Evolutionary conservation across 2,888 invertebrate species (phyloP).

Genomic region (Pseudanteris insignis): DNA sequence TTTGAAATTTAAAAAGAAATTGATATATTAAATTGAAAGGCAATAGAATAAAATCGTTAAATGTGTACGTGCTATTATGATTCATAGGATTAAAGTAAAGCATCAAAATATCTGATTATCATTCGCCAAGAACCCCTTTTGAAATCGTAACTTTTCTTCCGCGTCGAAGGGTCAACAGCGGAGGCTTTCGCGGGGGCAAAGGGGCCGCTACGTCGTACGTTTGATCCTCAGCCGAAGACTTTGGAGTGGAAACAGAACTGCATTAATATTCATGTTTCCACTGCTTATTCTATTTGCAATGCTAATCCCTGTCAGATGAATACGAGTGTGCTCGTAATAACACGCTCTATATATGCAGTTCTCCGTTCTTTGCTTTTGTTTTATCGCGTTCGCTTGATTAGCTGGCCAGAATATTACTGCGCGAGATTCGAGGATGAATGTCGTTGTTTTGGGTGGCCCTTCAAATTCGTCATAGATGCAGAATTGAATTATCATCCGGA

Average conservation of each 20-base stretch:
- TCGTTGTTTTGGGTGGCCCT: too few species aligned
- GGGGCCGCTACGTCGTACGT: constrained; percentile 23
- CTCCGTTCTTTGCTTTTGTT: constrained; percentile 45
- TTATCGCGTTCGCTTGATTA: constrained; percentile 44
- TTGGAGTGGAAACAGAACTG: constrained; percentile 55
- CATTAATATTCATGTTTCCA: constrained; percentile 59
- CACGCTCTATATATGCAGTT: constrained; percentile 50
- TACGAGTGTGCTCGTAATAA: constrained; percentile 50
- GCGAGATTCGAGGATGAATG: too few species aligned
- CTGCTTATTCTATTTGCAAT: constrained; percentile 61
- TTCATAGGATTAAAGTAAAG: too few species aligned
- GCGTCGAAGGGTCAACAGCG: constrained; percentile 21
- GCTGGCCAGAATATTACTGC: constrained; percentile 42
- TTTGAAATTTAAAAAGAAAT: too few species aligned
- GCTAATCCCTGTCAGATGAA: constrained; percentile 53
- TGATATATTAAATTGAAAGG: too few species aligned
- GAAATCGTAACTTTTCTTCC: constrained; percentile 16
- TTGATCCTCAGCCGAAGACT: constrained; percentile 48
- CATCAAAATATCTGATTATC: too few species aligned
- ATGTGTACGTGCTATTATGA: too few species aligned
- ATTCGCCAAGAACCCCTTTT: too few species aligned
- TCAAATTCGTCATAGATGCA: too few species aligned
- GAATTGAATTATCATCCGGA: too few species aligned
- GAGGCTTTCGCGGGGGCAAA: constrained; percentile 41
- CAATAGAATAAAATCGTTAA: too few species aligned